phyloP scores from a whole-genome alignment of 2,888 invertebrate species.

The Dioctria rufipes region DNA sequence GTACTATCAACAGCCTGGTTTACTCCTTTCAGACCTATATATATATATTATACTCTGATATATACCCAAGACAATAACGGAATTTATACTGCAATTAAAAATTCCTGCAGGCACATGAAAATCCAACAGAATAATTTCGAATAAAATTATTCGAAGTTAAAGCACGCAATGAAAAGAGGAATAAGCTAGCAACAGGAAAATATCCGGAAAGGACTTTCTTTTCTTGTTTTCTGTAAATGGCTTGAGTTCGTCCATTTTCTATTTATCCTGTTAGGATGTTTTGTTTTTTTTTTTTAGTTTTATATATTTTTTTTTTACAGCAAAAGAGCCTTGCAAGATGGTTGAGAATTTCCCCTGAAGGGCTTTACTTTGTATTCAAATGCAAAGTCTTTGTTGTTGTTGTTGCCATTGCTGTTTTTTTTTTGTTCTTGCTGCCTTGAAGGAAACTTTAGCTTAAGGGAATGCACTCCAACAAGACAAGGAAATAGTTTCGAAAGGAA shows the following conservation, averaged over 20 bases:
- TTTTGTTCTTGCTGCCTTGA: constrained; percentile 31
- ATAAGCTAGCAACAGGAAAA: constrained; percentile 46
- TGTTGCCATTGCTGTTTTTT: constrained; percentile 37
- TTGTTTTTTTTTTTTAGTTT: neutral
- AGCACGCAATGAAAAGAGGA: constrained; percentile 33
- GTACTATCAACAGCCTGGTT: too few relatives aligned
- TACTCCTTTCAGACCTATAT: too few relatives aligned
- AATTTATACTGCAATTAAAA: neutral
- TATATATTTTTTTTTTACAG: constrained; percentile 19
- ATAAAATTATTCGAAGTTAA: constrained; percentile 32
- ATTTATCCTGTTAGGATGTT: constrained; percentile 44
- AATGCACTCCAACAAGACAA: constrained; percentile 50
- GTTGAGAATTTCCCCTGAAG: constrained; percentile 40
- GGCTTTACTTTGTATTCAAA: constrained; percentile 51
- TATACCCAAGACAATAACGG: too few relatives aligned
- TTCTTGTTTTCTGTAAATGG: constrained; percentile 36
- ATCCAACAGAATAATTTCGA: constrained; percentile 29
- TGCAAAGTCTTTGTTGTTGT: constrained; percentile 49
- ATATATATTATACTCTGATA: too few relatives aligned
- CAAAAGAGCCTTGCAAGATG: constrained; percentile 22
- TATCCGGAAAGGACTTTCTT: constrained; percentile 40
- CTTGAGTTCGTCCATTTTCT: constrained; percentile 44
- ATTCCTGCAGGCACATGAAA: constrained; percentile 6
- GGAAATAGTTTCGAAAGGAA: constrained; percentile 52
- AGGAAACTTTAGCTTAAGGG: constrained; percentile 48